Conservation (phyloP, 2,888 invertebrate genomes). For the Heliothis peltigera region DNA sequence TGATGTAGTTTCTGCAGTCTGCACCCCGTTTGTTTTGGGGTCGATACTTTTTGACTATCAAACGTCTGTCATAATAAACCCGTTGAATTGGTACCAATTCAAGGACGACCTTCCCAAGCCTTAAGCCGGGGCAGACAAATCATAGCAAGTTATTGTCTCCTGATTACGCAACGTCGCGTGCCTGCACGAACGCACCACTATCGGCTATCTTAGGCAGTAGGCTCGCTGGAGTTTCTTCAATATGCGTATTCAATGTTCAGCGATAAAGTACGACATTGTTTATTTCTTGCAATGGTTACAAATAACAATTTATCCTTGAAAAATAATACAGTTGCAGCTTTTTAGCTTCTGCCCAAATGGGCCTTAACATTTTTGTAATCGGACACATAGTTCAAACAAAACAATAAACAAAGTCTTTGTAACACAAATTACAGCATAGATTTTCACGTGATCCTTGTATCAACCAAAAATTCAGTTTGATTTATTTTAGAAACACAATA, state of each 20-base stretch:
- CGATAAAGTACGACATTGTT: background rate
- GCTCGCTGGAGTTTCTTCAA: constrained; percentile 27
- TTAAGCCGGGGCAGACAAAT: constrained; percentile 19
- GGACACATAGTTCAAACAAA: too few relatives aligned
- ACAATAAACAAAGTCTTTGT: too few relatives aligned
- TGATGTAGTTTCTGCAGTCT: too few relatives aligned
- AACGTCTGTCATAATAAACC: too few relatives aligned
- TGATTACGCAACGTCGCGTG: constrained; percentile 48
- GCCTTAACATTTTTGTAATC: too few relatives aligned
- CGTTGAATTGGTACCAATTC: too few relatives aligned
- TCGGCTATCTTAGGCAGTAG: constrained; percentile 36
- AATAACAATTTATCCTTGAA: background rate
- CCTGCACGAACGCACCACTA: constrained; percentile 24
- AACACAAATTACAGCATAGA: too few relatives aligned
- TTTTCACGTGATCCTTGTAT: background rate
- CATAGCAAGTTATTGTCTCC: constrained; percentile 43
- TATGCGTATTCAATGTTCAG: constrained; percentile 13
- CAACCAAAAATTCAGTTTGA: constrained; percentile 11
- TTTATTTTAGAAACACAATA: constrained; percentile 16
- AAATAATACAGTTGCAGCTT: background rate
- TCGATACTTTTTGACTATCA: too few relatives aligned
- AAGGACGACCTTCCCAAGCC: background rate
- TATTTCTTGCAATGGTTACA: constrained; percentile 1
- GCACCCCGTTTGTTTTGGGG: too few relatives aligned
- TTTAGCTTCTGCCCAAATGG: too few relatives aligned